A percentile compares a stretch with the other conserved stretches of the same genome.
Conservation (phyloP, 2,888 invertebrate genomes). For the Tetropium fuscum region DNA sequence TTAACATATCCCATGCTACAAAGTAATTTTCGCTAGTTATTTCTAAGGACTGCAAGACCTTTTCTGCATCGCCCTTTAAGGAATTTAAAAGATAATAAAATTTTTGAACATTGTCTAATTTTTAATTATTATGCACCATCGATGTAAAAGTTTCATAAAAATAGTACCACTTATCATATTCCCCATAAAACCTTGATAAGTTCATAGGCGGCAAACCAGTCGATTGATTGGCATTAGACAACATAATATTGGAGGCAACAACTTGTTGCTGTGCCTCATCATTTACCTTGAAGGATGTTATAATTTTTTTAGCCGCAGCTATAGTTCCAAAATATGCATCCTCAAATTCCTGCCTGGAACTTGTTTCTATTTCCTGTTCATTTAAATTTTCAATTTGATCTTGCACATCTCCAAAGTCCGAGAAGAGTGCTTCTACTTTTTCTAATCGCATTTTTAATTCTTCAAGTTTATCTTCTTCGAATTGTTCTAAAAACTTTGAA, state of each 20-base stretch:
- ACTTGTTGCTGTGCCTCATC: not conserved
- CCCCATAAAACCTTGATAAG: constrained; percentile 33
- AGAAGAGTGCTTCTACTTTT: constrained; percentile 2
- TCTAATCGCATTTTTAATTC: constrained; percentile 8
- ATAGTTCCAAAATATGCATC: constrained; percentile 8
- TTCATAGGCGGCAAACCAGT: constrained; percentile 16
- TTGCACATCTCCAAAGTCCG: not conserved
- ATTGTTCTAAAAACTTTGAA: not conserved
- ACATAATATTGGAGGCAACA: not conserved
- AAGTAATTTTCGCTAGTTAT: constrained; percentile 37
- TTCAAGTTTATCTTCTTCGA: not conserved
- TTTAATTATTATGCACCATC: constrained; percentile 33
- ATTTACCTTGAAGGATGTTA: not conserved
- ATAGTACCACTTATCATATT: constrained; percentile 33
- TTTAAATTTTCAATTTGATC: not conserved
- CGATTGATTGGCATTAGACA: not conserved
- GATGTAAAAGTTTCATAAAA: constrained; percentile 37
- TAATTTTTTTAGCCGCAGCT: constrained; percentile 1
- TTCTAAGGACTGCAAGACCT: constrained; percentile 35
- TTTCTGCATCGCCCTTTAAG: constrained; percentile 35
- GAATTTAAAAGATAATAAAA: constrained; percentile 17
- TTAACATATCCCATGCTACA: constrained; percentile 35
- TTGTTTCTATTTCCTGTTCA: not conserved
- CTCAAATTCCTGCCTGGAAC: not conserved
- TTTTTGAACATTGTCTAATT: constrained; percentile 29